Conservation (phyloP, 1,140 invertebrate species). For the Drosophila tropicalis region DNA sequence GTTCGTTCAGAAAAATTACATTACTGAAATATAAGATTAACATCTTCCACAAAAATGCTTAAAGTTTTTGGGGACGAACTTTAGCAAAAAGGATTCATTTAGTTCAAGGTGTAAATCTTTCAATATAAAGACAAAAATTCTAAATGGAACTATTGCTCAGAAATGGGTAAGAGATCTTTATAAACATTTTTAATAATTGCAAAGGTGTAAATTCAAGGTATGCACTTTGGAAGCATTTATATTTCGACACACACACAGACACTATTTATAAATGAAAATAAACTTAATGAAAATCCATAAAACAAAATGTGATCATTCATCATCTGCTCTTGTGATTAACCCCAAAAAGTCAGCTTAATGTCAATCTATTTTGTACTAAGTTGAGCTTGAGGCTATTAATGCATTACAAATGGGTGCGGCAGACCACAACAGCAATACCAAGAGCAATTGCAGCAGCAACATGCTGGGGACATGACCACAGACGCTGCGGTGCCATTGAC, state of each 20-base stretch:
- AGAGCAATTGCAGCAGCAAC: conserved; percentile 17
- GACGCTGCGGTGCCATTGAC: conserved; percentile 75
- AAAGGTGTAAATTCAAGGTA: not conserved
- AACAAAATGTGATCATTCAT: conserved; percentile 8
- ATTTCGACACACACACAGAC: not conserved
- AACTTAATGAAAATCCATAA: conserved; percentile 2
- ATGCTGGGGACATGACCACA: conserved; percentile 59
- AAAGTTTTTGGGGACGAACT: no score
- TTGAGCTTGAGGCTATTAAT: conserved; percentile 62
- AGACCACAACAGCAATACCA: conserved; percentile 55
- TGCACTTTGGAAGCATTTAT: not conserved
- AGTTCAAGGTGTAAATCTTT: no score
- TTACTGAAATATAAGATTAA: no score
- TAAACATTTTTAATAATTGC: no score
- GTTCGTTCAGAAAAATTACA: no score
- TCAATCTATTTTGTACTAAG: conserved; percentile 60
- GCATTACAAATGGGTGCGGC: conserved; percentile 78
- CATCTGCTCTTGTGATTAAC: conserved; percentile 15
- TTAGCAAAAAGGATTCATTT: no score
- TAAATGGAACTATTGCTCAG: no score
- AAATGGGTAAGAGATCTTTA: not conserved
- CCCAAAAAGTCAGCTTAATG: conserved; percentile 68
- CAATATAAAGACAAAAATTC: no score
- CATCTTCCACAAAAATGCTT: no score
- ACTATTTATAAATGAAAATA: not conserved